phyloP scores from a whole-genome alignment of 2,888 invertebrate genomes.

The Leucozona laternaria region DNA sequence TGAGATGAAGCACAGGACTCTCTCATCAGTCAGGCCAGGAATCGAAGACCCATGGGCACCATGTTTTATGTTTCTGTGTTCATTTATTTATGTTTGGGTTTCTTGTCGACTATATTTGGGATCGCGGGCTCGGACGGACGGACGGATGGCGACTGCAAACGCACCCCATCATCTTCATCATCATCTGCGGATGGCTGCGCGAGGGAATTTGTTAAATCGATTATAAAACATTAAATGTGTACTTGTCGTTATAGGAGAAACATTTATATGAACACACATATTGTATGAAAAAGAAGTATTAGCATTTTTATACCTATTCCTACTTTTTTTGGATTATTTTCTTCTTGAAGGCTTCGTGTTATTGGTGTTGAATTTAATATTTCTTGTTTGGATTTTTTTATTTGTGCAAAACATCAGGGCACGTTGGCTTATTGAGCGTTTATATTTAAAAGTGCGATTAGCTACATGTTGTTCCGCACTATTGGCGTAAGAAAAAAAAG shows the following conservation, averaged over 20 bases:
- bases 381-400: slow-evolving; percentile 39
- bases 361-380: slow-evolving; percentile 68
- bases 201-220: slow-evolving; percentile 75
- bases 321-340: slow-evolving; percentile 7
- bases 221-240: slow-evolving; percentile 76
- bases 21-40: slow-evolving; percentile 51
- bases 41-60: slow-evolving; percentile 76
- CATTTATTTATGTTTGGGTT: slow-evolving; percentile 72
- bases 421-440: slow-evolving; percentile 36
- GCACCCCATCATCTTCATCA: slow-evolving; percentile 38
- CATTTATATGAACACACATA: slow-evolving; percentile 52
- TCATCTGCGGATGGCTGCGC: slow-evolving; percentile 63
- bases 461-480: slow-evolving; percentile 64
- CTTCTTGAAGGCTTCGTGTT: slow-evolving; percentile 42
- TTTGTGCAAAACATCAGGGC: slow-evolving; percentile 19
- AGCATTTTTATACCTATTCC: slow-evolving; percentile 17
- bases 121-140: background rate
- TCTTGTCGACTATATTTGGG: background rate
- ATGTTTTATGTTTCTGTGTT: slow-evolving; percentile 73
- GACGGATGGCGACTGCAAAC: background rate
- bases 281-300: slow-evolving; percentile 43
- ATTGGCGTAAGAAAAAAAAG: slow-evolving; percentile 17
- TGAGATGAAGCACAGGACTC: slow-evolving; percentile 25
- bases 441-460: slow-evolving; percentile 63
- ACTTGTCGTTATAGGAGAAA: slow-evolving; percentile 67